A percentile compares a stretch with the other conserved stretches of the same genome.
Evolutionary conservation across 30 jellyfish, hydroid and myxozoan genomes (phyloP).

Genomic region (Pseudorhiza aurosa): DNA sequence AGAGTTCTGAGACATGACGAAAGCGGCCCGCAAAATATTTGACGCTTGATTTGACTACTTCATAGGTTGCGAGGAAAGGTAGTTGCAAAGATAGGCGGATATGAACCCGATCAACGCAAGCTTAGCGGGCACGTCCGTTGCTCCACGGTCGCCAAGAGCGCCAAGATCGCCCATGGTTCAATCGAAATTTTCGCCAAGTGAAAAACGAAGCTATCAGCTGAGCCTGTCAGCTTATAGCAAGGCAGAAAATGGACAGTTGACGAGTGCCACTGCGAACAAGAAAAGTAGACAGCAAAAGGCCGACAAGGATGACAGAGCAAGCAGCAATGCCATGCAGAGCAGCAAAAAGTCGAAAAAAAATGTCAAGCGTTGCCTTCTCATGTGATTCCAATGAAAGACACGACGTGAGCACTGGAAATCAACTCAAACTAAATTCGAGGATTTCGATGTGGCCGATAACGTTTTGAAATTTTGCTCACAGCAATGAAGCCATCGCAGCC

Average conservation of each 20-base stretch:
- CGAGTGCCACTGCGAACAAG: not conserved
- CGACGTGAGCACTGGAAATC: no score
- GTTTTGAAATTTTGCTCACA: no score
- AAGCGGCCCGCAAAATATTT: conserved; percentile 11
- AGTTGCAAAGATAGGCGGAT: not conserved
- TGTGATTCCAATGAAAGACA: no score
- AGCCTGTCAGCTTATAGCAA: conserved; percentile 1
- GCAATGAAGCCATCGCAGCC: no score
- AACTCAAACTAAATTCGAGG: no score
- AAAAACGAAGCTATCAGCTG: conserved; percentile 17
- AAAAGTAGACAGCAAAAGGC: conserved; percentile 34
- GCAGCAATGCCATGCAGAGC: no score
- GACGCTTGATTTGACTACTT: not conserved
- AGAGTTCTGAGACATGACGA: conserved; percentile 20
- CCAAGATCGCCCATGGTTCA: conserved; percentile 63
- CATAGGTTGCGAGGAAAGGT: not conserved
- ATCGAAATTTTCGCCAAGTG: conserved; percentile 49
- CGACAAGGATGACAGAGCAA: no score
- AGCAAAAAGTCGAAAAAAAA: no score
- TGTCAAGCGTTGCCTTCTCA: not conserved
- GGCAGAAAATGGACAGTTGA: conserved; percentile 77
- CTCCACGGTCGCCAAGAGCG: conserved; percentile 52
- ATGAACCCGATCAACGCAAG: conserved; percentile 72
- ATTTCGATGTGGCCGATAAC: no score
- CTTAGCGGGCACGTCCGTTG: conserved; percentile 62